A percentile compares a stretch with the other conserved stretches of the same genome.
Evolutionary conservation across 64 coral and sea anemone genomes (phyloP).

Genomic region (Stylophora pistillata): DNA sequence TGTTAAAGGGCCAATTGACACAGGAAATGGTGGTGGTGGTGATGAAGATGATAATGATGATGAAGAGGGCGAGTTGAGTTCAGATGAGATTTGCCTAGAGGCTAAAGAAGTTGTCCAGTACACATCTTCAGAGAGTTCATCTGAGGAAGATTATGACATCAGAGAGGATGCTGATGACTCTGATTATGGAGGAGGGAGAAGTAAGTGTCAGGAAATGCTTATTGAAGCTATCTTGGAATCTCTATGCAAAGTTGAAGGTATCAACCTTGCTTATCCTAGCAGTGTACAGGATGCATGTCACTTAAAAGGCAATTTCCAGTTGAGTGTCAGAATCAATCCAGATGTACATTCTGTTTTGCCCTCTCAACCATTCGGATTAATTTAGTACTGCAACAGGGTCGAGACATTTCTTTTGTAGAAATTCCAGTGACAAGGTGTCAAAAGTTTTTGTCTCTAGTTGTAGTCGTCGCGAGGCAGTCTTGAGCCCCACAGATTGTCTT

Average conservation of each 20-base stretch:
- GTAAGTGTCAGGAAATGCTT: not conserved
- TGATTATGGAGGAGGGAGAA: conserved; percentile 30
- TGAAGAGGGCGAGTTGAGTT: not conserved
- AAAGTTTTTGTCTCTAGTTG: too few relatives aligned
- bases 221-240: not conserved
- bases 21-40: not conserved
- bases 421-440: too few relatives aligned
- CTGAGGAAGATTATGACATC: conserved; percentile 3
- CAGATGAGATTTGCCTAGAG: not conserved
- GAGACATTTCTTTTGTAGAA: too few relatives aligned
- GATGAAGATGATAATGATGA: conserved; percentile 28
- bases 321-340: too few relatives aligned
- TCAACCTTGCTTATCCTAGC: too few relatives aligned
- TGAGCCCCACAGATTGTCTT: too few relatives aligned
- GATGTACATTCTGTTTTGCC: too few relatives aligned
- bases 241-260: not conserved
- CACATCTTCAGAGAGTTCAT: conserved; percentile 17
- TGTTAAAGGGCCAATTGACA: not conserved
- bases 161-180: conserved; percentile 20
- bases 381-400: too few relatives aligned
- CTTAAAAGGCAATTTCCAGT: too few relatives aligned
- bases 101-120: conserved; percentile 21
- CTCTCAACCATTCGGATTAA: too few relatives aligned
- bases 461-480: too few relatives aligned
- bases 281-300: too few relatives aligned